Evolutionary conservation across 2,113 vertebrate species (phyloP).

Genomic region (Smithornis capensis): DNA sequence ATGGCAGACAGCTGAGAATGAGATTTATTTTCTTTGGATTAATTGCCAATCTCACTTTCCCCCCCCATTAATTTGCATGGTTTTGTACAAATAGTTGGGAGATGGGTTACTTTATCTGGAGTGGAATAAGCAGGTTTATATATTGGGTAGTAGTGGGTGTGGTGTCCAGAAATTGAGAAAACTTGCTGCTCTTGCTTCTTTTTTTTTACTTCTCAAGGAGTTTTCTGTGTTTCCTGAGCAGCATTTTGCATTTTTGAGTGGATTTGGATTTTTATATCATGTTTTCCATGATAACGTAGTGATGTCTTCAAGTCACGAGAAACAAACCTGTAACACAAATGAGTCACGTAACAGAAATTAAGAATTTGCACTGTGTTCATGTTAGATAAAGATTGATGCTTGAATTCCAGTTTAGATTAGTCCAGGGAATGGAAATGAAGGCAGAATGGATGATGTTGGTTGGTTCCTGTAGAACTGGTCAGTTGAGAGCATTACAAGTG

Average conservation of each 20-base stretch:
- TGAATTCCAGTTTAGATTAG: neutral
- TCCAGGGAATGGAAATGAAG: neutral
- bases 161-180: neutral
- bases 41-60: neutral
- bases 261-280: neutral
- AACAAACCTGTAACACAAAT: neutral
- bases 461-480: neutral
- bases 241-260: neutral
- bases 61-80: neutral
- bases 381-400: neutral
- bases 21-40: slow-evolving; percentile 16
- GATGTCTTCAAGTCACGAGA: neutral
- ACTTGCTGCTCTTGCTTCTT: neutral
- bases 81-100: neutral
- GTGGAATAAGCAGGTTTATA: fast-evolving
- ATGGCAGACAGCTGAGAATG: neutral
- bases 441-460: neutral
- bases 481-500: neutral
- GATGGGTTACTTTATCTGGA: neutral
- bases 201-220: neutral
- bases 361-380: neutral
- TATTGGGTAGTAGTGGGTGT: neutral
- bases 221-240: neutral
- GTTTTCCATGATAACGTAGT: fast-evolving
- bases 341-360: neutral